phyloP scores from a whole-genome alignment of 2,797 vertebrate genomes.

The Percopsis omiscomaycus region DNA sequence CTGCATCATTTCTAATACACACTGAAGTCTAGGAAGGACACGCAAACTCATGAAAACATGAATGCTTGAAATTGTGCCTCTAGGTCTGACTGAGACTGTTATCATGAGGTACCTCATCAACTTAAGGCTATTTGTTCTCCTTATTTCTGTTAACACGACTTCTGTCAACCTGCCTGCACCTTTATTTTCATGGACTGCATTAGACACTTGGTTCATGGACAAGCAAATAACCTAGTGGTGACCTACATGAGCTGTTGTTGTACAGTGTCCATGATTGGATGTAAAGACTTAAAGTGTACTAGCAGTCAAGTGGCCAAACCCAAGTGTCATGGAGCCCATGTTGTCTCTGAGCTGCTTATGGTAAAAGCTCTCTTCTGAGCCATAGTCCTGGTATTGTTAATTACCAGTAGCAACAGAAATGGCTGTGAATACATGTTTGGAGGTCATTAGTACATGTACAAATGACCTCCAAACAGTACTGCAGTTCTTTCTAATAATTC shows the following conservation, averaged over 20 bases:
- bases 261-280: constrained; percentile 52
- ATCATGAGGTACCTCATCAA: neutral
- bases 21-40: no score
- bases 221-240: constrained; percentile 30
- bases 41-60: constrained; percentile 12
- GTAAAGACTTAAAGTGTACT: constrained; percentile 52
- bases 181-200: constrained; percentile 45
- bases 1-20: no score
- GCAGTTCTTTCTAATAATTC: neutral
- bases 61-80: constrained; percentile 17
- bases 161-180: constrained; percentile 13
- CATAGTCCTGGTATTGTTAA: constrained; percentile 23
- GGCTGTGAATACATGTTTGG: neutral
- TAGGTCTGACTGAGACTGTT: constrained; percentile 1
- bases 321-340: constrained; percentile 30
- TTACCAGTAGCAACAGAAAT: constrained; percentile 10
- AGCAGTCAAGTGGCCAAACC: constrained; percentile 37
- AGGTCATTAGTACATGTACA: no score
- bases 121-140: constrained; percentile 24
- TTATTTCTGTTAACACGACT: constrained; percentile 12
- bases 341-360: constrained; percentile 57
- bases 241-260: constrained; percentile 21
- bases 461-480: neutral
- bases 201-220: constrained; percentile 26
- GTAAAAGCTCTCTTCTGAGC: constrained; percentile 45